Evolutionary conservation across 2,888 invertebrate genomes (phyloP), one percentile per base, ranked within the genome.

Genomic region (Chymomyza caudatula): DNA sequence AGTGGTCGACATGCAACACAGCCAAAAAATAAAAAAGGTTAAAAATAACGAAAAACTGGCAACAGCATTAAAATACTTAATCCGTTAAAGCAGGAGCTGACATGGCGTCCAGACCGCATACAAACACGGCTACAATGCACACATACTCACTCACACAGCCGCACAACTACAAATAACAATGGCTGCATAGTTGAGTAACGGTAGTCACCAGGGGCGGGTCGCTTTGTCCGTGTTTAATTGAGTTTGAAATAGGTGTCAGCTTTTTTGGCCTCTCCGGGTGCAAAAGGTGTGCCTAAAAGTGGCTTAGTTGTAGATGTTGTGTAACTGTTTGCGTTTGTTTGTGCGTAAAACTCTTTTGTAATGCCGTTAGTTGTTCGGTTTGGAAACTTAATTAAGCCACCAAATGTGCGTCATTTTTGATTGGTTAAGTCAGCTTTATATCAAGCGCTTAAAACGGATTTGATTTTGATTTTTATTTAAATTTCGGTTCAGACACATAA

Each of bases 211-310:
- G 11, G 15, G 6, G 44, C 15, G 15, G 4, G 11, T 15, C 5
- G 3, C 20, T 11, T 15, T 17, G 17, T 6, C 67, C 83, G 78
- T 82, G 82, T 81, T 82, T 82, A 82, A 82, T 82, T 82, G 82
- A 82, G 82, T 82, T 86, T 82, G 85, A 86, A 82, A 86, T 86
- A 81, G 86, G 78, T 84, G 85, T 71, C 76, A 68, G 60, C 6
- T 68, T 65, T 68, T 71, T 67, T 61, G 65, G 59, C 49, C 37
- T 43, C 54, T 53, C 51, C 22, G 59, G 64, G 51, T 60, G 49
- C 73, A 69, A 63, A 72, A 76, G 76, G 76, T 76, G 76, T 76
- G 77, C 76, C 74, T 72, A 70, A 80, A 80, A 80, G 85, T 83
- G 79, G 83, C 83, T 80, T 80, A 85, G 69, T 79, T 80, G 67